Evolutionary conservation across 2,797 vertebrate species (phyloP).

Genomic region (Epinephelus coioides): DNA sequence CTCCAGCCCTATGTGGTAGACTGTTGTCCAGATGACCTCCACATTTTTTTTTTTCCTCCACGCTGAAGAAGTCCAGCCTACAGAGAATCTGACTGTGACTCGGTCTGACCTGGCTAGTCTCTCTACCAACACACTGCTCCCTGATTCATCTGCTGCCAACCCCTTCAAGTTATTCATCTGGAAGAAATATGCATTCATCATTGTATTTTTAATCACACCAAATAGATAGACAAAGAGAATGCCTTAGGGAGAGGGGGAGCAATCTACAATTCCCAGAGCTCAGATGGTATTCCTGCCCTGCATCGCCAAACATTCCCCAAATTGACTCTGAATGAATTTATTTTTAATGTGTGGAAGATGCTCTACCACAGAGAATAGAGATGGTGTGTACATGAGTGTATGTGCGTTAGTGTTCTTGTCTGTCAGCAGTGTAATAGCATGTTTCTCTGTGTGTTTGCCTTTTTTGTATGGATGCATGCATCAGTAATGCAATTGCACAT

Average conservation of each 20-base stretch:
- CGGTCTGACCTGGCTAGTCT: slow-evolving; percentile 80
- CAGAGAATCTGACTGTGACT: slow-evolving; percentile 77
- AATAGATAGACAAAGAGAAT: slow-evolving; percentile 89
- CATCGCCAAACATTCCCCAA: slow-evolving; percentile 87
- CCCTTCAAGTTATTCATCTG: slow-evolving; percentile 89
- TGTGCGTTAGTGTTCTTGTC: slow-evolving; percentile 38
- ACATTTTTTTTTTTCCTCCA: slow-evolving; percentile 14
- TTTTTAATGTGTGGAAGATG: slow-evolving; percentile 87
- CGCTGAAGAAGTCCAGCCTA: slow-evolving; percentile 75
- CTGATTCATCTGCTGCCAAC: slow-evolving; percentile 87
- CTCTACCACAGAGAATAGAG: slow-evolving; percentile 77
- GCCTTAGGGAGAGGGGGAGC: slow-evolving; percentile 83
- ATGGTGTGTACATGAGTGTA: slow-evolving; percentile 50
- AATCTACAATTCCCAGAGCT: slow-evolving; percentile 87
- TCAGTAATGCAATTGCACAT: slow-evolving; percentile 32
- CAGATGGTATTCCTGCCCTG: slow-evolving; percentile 86
- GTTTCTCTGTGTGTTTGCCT: slow-evolving; percentile 35
- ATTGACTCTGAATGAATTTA: slow-evolving; percentile 90
- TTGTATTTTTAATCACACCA: slow-evolving; percentile 92
- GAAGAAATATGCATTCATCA: slow-evolving; percentile 89
- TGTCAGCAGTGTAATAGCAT: slow-evolving; percentile 30
- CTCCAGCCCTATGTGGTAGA: slow-evolving; percentile 58
- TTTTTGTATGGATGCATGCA: slow-evolving; percentile 23
- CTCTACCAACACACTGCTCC: slow-evolving; percentile 80
- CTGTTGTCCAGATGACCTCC: slow-evolving; percentile 77